Evolutionary conservation across 2,888 invertebrate genomes (phyloP), one percentile per base, ranked within the genome.

Genomic region (Cheilosia pagana): DNA sequence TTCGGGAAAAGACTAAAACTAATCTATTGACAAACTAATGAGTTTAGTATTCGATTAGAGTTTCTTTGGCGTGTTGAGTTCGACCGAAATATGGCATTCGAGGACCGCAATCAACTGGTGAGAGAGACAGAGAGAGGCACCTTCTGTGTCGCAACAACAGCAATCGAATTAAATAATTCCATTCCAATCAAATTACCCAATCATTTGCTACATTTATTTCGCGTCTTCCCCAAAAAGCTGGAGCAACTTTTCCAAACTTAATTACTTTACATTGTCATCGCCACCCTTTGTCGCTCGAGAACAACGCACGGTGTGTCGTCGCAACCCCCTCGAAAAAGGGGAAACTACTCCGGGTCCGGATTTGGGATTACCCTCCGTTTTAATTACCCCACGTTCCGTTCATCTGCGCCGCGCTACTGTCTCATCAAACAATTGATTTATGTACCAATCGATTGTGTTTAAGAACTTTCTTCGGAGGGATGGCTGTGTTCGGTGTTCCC

Each of bases 141-240:
- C 77, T 57, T 71, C 28, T 60, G 52, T n/a, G 21, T 7, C 23
- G 43, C 6, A 31, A 45, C 21, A 70, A 59, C 41, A 85, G n/a
- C 28, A 28, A 85, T 85, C 81, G 75, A 85, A 81, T 85, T 85
- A 81, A 86, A 71, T 63, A 86, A 86, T 86, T 86, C 53, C 45
- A 72, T 86, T 83, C 63, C 67, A 77, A 87, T 89, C 88, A 88
- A 88, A 89, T 89, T 88, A 89, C 87, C 88, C 88, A 89, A 89
- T 89, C 88, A 89, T 89, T 88, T 88, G 89, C 87, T 89, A 89
- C 88, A 88, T 89, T 89, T 88, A 89, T 89, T 87, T 83, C 72
- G 72, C 72, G 72, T 71, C 83, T 35, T 62, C 60, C 43, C 55
- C 59, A 59, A 74, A 68, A 52, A 52, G 77, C 50, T 52, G 67